These are phyloP conservation scores for Apogon hyalosoma DNA, from an alignment of 2,797 vertebrate genomes.

Conservation along the genomic window DNA sequence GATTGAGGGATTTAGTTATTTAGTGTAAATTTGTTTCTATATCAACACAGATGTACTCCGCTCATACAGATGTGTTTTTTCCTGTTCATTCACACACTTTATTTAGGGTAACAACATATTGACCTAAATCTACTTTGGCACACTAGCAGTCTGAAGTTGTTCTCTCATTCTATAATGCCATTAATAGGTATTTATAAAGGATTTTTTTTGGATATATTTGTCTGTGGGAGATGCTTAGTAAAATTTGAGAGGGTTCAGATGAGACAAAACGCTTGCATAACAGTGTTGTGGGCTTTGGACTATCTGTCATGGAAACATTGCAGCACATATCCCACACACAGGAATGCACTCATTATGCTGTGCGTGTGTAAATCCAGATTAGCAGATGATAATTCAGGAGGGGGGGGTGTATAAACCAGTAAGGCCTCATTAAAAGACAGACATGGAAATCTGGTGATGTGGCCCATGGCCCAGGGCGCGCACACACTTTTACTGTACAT, in stretches of 20 bases:
- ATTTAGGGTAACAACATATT: constrained; percentile 56
- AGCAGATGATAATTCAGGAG: constrained; percentile 70
- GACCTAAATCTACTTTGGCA: constrained; percentile 62
- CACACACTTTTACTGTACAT: constrained; percentile 17
- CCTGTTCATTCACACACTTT: constrained; percentile 18
- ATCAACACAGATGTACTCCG: constrained; percentile 1
- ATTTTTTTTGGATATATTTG: constrained; percentile 15
- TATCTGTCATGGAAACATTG: constrained; percentile 13
- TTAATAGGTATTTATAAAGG: constrained; percentile 47
- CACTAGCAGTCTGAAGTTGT: constrained; percentile 32
- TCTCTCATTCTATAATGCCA: constrained; percentile 23
- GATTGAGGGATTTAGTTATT: constrained; percentile 60
- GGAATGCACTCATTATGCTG: constrained; percentile 47
- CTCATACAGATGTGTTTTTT: constrained; percentile 12
- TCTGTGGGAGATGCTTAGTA: constrained; percentile 42
- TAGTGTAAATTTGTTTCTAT: constrained; percentile 16
- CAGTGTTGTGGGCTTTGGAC: constrained; percentile 12
- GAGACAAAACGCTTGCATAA: constrained; percentile 45
- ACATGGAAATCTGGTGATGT: constrained; percentile 65
- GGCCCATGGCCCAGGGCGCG: constrained; percentile 55
- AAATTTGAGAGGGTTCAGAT: constrained; percentile 58
- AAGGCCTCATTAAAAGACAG: constrained; percentile 68
- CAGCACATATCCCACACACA: constrained; percentile 9
- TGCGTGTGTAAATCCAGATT: constrained; percentile 75
- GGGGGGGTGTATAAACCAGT: constrained; percentile 60